Conservation (phyloP, 1,140 invertebrate genomes). For the Pseudomyrmex flavicornis region DNA sequence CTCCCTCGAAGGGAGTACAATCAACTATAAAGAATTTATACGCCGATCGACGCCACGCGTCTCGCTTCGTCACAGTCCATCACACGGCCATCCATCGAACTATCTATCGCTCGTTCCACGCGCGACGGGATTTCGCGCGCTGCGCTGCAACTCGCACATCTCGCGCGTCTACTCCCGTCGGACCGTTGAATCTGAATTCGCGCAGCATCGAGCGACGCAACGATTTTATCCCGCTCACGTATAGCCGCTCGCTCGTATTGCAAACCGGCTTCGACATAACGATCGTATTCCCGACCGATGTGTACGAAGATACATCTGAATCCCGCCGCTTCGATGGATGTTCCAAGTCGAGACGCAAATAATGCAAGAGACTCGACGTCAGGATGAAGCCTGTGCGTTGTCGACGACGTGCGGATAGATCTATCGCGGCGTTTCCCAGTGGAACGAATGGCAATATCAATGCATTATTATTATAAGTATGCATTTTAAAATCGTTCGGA, state of each 20-base stretch:
- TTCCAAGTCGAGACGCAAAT: not conserved
- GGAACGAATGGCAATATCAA: constrained; percentile 72
- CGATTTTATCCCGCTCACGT: constrained; percentile 69
- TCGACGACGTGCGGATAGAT: constrained; percentile 27
- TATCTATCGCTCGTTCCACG: constrained; percentile 15
- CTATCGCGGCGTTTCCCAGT: constrained; percentile 20
- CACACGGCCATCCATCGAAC: not conserved
- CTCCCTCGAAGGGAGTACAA: not conserved
- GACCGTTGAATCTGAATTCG: constrained; percentile 64
- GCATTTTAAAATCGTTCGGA: constrained; percentile 63
- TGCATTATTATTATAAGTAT: constrained; percentile 49
- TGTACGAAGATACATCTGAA: constrained; percentile 67
- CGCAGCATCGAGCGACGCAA: constrained; percentile 22
- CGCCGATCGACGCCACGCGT: not conserved
- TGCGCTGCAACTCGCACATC: not conserved
- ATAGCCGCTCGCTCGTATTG: constrained; percentile 48
- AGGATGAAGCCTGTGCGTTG: not conserved
- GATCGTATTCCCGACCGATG: constrained; percentile 65
- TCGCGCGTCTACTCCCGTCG: constrained; percentile 4
- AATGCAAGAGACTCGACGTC: no score
- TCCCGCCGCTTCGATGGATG: constrained; percentile 39
- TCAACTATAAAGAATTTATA: constrained; percentile 48
- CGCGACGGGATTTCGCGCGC: not conserved
- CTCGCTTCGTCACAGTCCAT: not conserved
- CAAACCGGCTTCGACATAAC: constrained; percentile 66